A percentile compares a stretch with the other conserved stretches of the same genome.
Evolutionary conservation across 2,888 invertebrate species (phyloP).

Genomic region (Chromoteleia sp.): DNA sequence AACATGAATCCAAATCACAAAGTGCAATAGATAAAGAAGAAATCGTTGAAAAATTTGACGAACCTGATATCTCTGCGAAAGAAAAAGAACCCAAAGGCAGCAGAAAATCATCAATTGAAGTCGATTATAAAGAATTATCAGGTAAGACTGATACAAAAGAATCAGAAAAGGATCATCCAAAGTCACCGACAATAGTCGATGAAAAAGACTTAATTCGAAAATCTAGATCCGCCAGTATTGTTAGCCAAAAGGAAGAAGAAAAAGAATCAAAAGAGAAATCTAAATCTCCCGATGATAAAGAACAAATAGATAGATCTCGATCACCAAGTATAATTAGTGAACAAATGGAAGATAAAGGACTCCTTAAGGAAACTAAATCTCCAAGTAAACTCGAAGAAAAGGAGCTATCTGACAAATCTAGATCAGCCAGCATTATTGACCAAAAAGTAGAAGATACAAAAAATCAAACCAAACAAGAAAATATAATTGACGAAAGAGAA

Average conservation of each 20-base stretch:
- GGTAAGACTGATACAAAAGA: background rate
- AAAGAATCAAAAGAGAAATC: background rate
- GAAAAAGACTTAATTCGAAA: too few species aligned
- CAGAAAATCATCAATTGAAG: slow-evolving; percentile 3
- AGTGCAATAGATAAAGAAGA: slow-evolving; percentile 25
- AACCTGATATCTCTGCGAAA: too few species aligned
- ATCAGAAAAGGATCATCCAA: background rate
- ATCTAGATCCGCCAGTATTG: slow-evolving; percentile 3
- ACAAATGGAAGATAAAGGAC: background rate
- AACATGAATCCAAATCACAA: slow-evolving; percentile 29
- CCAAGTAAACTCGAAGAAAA: slow-evolving; percentile 64
- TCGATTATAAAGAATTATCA: background rate
- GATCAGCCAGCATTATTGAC: slow-evolving; percentile 1
- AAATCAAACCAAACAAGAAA: background rate
- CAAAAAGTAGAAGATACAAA: background rate
- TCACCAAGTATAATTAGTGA: slow-evolving; percentile 41
- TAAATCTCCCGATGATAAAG: slow-evolving; percentile 2
- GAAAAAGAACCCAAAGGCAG: background rate
- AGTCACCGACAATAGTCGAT: background rate
- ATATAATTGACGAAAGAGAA: slow-evolving; percentile 10
- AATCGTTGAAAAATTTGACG: background rate
- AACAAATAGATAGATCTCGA: slow-evolving; percentile 27
- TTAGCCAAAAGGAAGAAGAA: slow-evolving; percentile 16
- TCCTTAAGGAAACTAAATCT: slow-evolving; percentile 42
- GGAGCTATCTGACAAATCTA: slow-evolving; percentile 35